Evolutionary conservation across 2,888 invertebrate genomes (phyloP).

Genomic region (Nomada flava): DNA sequence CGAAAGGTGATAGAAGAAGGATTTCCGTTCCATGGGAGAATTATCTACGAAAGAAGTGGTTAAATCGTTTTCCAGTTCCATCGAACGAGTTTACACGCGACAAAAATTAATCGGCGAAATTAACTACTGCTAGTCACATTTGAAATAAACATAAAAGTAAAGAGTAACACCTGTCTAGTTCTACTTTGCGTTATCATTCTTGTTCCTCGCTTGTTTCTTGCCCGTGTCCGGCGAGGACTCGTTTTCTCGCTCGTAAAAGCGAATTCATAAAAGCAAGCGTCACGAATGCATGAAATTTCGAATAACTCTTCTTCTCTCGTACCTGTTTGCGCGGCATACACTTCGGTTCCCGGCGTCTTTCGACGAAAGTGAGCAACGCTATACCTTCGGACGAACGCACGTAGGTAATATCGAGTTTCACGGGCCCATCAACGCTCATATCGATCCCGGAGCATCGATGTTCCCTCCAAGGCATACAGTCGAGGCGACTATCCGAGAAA

Average conservation of each 20-base stretch:
- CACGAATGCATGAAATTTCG: constrained; percentile 73
- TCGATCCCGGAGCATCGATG: constrained; percentile 5
- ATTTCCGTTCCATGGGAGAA: neutral
- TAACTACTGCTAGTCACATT: neutral
- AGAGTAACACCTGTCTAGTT: neutral
- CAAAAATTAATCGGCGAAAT: neutral
- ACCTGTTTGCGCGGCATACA: constrained; percentile 9
- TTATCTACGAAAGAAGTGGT: constrained; percentile 23
- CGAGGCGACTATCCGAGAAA: constrained; percentile 14
- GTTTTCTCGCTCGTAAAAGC: constrained; percentile 71
- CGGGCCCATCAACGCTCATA: constrained; percentile 38
- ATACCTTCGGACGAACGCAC: constrained; percentile 24
- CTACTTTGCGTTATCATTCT: constrained; percentile 20
- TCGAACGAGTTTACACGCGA: neutral
- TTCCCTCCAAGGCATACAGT: neutral
- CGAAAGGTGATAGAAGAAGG: no score
- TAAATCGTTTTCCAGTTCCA: constrained; percentile 9
- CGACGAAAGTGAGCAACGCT: constrained; percentile 23
- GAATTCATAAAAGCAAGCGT: constrained; percentile 75
- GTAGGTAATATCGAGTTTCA: constrained; percentile 56
- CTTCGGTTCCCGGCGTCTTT: neutral
- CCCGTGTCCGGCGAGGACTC: constrained; percentile 55
- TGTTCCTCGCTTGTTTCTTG: neutral
- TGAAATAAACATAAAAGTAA: no score
- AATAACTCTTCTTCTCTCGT: constrained; percentile 61